A percentile compares a stretch with the other conserved stretches of the same genome.
Evolutionary conservation across 2,888 invertebrate species (phyloP).

Genomic region (Acleris literana): DNA sequence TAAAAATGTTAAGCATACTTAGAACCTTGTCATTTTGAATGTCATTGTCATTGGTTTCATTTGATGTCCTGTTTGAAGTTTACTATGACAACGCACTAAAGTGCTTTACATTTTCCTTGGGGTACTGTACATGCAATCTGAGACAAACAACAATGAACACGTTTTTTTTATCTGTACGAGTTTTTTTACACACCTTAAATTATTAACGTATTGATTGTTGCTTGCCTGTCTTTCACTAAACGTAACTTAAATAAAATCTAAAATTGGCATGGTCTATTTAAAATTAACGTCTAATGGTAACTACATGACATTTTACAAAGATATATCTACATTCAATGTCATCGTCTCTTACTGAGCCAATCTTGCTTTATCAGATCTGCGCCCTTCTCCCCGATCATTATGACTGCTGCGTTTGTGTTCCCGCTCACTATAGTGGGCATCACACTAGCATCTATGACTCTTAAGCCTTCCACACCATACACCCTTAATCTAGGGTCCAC

Average conservation of each 20-base stretch:
- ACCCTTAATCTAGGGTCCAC: constrained; percentile 91
- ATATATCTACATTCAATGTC: constrained; percentile 46
- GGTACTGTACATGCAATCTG: too few species aligned
- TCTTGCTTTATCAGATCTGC: constrained; percentile 93
- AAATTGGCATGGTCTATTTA: constrained; percentile 20
- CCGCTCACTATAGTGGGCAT: constrained; percentile 95
- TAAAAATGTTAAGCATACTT: too few species aligned
- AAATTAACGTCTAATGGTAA: constrained; percentile 25
- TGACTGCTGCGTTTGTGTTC: constrained; percentile 95
- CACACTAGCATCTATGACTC: constrained; percentile 94
- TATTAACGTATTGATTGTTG: too few species aligned
- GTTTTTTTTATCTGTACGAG: too few species aligned
- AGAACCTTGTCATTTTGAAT: too few species aligned
- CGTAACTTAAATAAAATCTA: constrained; percentile 7
- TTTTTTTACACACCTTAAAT: too few species aligned
- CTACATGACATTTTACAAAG: constrained; percentile 31
- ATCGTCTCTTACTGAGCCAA: constrained; percentile 84
- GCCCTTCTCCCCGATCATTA: constrained; percentile 96
- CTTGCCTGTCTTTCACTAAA: background rate
- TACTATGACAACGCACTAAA: too few species aligned
- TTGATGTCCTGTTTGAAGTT: too few species aligned
- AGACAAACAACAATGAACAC: too few species aligned
- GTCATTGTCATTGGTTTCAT: too few species aligned
- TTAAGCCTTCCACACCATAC: constrained; percentile 89
- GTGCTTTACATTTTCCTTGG: too few species aligned